These are phyloP conservation scores for Dasypogon diadema DNA, from an alignment of 2,888 invertebrate genomes.

Conservation along the genomic window DNA sequence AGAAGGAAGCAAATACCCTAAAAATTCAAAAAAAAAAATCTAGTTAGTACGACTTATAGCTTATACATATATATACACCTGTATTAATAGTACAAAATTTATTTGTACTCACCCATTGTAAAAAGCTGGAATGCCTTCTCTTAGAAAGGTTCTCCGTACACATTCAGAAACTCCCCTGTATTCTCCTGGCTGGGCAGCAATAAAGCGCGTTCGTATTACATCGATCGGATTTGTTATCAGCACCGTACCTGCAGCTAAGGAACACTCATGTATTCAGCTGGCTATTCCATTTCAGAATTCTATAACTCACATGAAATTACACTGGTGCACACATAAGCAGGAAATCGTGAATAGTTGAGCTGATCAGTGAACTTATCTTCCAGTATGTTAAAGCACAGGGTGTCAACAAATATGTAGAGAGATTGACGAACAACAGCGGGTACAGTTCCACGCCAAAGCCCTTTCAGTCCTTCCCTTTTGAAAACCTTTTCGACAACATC, in stretches of 20 bases:
- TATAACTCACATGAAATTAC: background rate
- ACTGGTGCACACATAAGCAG: background rate
- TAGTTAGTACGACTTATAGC: no score
- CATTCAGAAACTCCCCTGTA: background rate
- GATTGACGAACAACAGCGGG: background rate
- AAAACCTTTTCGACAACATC: constrained; percentile 2
- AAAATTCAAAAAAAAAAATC: no score
- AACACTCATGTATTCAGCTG: background rate
- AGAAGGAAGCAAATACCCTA: no score
- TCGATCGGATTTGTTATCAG: constrained; percentile 4
- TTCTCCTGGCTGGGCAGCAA: background rate
- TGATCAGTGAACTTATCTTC: background rate
- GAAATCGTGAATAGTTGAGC: background rate
- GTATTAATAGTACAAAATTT: no score
- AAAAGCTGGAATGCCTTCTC: background rate
- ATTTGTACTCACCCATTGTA: constrained; percentile 26
- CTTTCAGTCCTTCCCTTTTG: background rate
- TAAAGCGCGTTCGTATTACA: constrained; percentile 10
- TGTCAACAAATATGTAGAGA: background rate
- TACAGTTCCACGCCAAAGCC: background rate
- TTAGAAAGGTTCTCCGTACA: background rate
- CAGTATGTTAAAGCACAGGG: background rate
- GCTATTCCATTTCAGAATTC: background rate
- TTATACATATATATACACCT: no score
- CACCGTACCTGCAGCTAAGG: background rate